Conservation (phyloP, 2,888 invertebrate genomes). For the Philopedon plagiatum region DNA sequence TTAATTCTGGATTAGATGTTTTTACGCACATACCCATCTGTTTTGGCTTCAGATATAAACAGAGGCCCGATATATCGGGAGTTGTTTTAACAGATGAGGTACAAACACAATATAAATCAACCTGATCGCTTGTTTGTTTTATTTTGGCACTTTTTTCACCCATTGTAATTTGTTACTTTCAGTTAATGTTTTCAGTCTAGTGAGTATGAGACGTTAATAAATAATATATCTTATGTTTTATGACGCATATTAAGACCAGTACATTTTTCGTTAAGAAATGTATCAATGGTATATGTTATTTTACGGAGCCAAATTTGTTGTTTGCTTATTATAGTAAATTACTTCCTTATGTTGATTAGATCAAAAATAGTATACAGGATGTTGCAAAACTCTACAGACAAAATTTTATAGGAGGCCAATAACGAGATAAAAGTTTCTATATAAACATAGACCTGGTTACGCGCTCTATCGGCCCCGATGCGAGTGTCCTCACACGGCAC, state of each 20-base stretch:
- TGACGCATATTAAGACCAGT: background rate
- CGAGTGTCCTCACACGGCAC: too few relatives aligned
- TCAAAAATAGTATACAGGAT: too few relatives aligned
- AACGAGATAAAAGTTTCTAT: too few relatives aligned
- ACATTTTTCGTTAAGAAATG: too few relatives aligned
- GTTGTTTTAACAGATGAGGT: constrained; percentile 42
- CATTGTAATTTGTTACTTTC: constrained; percentile 41
- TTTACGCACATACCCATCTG: constrained; percentile 38
- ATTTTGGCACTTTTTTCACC: constrained; percentile 34
- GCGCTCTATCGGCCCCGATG: too few relatives aligned
- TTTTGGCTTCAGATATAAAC: constrained; percentile 33
- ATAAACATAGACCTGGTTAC: too few relatives aligned
- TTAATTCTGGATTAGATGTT: constrained; percentile 43
- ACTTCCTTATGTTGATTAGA: too few relatives aligned
- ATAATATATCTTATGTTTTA: background rate
- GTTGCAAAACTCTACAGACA: too few relatives aligned
- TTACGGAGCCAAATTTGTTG: too few relatives aligned
- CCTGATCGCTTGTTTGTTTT: constrained; percentile 36
- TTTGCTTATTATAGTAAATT: too few relatives aligned
- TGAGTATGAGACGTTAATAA: constrained; percentile 9
- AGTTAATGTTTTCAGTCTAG: constrained; percentile 21
- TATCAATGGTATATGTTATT: too few relatives aligned
- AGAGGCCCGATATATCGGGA: constrained; percentile 31
- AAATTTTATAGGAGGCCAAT: too few relatives aligned
- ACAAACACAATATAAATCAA: constrained; percentile 39